phyloP scores from a whole-genome alignment of 2,888 invertebrate genomes.

The Euplexia lucipara region DNA sequence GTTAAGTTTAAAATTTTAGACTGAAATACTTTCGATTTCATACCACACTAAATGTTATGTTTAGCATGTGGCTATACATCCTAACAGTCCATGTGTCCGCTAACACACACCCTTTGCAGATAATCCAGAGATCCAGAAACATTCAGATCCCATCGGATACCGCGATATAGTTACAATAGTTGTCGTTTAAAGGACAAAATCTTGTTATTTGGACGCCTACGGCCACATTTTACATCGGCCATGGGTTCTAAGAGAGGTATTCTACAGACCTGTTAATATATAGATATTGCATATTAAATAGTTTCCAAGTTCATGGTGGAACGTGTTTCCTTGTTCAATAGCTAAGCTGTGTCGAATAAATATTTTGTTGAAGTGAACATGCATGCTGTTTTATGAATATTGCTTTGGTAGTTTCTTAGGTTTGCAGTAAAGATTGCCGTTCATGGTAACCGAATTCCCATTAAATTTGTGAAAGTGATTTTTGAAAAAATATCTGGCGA shows the following conservation, averaged over 20 bases:
- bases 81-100: constrained; percentile 38
- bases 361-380: constrained; percentile 22
- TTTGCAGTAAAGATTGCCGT: neutral
- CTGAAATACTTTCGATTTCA: neutral
- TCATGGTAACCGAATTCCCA: no score
- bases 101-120: constrained; percentile 67
- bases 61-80: constrained; percentile 11
- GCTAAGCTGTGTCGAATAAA: constrained; percentile 6
- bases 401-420: neutral
- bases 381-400: constrained; percentile 3
- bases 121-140: constrained; percentile 82
- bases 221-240: constrained; percentile 78
- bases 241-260: constrained; percentile 50
- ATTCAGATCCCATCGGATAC: constrained; percentile 81
- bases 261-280: constrained; percentile 53
- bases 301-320: constrained; percentile 33
- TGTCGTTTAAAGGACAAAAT: constrained; percentile 89
- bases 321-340: constrained; percentile 23
- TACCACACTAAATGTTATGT: neutral
- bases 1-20: neutral
- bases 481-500: neutral
- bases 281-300: constrained; percentile 50
- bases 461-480: neutral
- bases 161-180: constrained; percentile 85
- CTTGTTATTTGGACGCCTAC: constrained; percentile 89